phyloP scores from a whole-genome alignment of 2,797 vertebrate genomes.

The Hyperoplus lanceolatus region DNA sequence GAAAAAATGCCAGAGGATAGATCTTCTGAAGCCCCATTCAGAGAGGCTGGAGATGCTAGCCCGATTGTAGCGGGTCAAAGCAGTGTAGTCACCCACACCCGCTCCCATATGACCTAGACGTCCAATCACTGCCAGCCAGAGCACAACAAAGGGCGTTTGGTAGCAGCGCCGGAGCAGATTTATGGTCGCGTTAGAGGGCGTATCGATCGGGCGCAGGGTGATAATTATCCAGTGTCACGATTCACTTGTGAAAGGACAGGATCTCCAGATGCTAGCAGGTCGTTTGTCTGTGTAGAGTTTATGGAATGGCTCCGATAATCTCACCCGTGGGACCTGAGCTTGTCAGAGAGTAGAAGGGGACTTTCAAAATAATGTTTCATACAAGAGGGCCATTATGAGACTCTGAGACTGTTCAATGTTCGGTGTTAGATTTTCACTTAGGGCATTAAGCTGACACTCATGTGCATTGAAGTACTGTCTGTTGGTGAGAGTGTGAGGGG shows the following conservation, averaged over 20 bases:
- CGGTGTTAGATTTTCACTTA: constrained; percentile 20
- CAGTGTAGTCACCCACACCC: constrained; percentile 47
- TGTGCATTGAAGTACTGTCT: constrained; percentile 9
- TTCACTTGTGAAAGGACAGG: constrained; percentile 20
- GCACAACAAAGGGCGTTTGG: constrained; percentile 52
- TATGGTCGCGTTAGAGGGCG: constrained; percentile 39
- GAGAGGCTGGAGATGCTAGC: constrained; percentile 66
- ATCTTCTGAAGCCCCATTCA: constrained; percentile 60
- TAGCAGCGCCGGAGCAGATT: constrained; percentile 36
- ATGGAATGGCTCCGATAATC: constrained; percentile 30
- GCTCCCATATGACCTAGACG: constrained; percentile 38
- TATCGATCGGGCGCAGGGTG: constrained; percentile 56
- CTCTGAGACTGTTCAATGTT: constrained; percentile 1
- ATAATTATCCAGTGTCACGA: constrained; percentile 61
- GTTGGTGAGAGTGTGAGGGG: background rate
- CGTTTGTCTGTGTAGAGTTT: constrained; percentile 41
- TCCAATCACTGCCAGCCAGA: constrained; percentile 29
- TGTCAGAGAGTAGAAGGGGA: background rate
- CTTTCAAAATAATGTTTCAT: constrained; percentile 9
- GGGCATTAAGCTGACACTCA: constrained; percentile 16
- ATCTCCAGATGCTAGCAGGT: background rate
- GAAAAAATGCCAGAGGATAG: constrained; percentile 66
- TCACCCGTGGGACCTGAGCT: constrained; percentile 6
- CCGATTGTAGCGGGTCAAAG: constrained; percentile 58
- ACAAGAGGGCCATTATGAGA: background rate